phyloP scores from a whole-genome alignment of 2,797 vertebrate genomes.

The Tokudaia tokunoshimensis region DNA sequence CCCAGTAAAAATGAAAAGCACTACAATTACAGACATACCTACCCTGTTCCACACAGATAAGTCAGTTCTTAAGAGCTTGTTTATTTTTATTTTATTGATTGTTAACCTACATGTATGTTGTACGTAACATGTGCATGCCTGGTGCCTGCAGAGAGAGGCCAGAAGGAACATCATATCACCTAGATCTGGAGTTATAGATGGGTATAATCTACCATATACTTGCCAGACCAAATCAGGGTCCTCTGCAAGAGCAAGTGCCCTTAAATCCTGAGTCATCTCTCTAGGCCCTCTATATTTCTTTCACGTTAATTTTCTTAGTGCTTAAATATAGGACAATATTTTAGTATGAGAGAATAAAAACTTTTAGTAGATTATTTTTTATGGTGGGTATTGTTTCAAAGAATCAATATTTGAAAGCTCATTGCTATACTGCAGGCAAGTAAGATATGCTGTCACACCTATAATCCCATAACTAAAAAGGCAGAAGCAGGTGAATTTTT shows the following conservation, averaged over 20 bases:
- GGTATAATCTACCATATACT: not conserved
- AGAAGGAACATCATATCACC: not conserved
- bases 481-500: not conserved
- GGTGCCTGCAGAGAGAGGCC: not conserved
- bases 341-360: constrained; percentile 44
- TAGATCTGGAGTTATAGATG: not conserved
- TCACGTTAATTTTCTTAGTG: constrained; percentile 59
- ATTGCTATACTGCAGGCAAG: not conserved
- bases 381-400: not conserved
- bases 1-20: not conserved
- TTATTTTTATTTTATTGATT: constrained; percentile 2
- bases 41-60: not conserved
- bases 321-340: constrained; percentile 33
- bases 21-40: not conserved
- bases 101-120: not conserved
- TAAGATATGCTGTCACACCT: not conserved
- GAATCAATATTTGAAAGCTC: constrained; percentile 38
- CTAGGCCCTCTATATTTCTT: constrained; percentile 9
- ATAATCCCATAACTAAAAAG: not conserved
- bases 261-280: not conserved
- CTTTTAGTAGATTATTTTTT: constrained; percentile 4
- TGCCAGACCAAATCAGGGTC: not conserved
- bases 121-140: not conserved
- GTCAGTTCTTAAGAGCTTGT: not conserved
- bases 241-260: not conserved